A percentile compares a stretch with the other conserved stretches of the same genome.
phyloP scores from a whole-genome alignment of 1,140 invertebrate species.

The Neoseiulus cucumeris region DNA sequence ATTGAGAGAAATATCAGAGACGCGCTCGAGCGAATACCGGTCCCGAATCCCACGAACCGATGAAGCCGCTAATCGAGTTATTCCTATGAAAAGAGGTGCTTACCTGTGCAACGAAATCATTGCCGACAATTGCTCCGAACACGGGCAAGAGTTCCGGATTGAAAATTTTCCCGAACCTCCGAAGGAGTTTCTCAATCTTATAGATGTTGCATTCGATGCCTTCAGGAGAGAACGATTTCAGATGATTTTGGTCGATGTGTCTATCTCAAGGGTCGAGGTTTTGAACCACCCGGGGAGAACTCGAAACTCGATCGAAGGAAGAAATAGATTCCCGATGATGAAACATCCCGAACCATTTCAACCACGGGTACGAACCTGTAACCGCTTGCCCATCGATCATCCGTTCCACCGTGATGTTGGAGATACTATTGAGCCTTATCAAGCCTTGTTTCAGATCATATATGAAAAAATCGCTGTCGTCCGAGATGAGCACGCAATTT shows the following conservation, averaged over 20 bases:
- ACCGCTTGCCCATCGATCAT: too few relatives aligned
- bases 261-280: too few relatives aligned
- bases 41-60: too few relatives aligned
- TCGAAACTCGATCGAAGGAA: too few relatives aligned
- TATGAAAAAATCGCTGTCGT: conserved; percentile 30
- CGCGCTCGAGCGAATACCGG: too few relatives aligned
- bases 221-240: not conserved
- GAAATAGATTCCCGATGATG: too few relatives aligned
- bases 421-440: conserved; percentile 16
- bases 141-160: not conserved
- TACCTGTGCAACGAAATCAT: conserved; percentile 4
- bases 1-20: too few relatives aligned
- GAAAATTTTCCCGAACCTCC: not conserved
- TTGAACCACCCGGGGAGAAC: too few relatives aligned
- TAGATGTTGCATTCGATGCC: not conserved
- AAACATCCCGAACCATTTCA: too few relatives aligned
- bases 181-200: not conserved
- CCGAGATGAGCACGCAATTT: conserved; percentile 27
- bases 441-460: conserved; percentile 25
- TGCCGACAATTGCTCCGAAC: not conserved
- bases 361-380: too few relatives aligned
- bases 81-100: not conserved
- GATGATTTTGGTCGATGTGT: too few relatives aligned
- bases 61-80: too few relatives aligned
- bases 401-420: not conserved